These are phyloP conservation scores for Torymus aiolomorphi DNA, from an alignment of 2,888 invertebrate genomes.

Conservation along the genomic window DNA sequence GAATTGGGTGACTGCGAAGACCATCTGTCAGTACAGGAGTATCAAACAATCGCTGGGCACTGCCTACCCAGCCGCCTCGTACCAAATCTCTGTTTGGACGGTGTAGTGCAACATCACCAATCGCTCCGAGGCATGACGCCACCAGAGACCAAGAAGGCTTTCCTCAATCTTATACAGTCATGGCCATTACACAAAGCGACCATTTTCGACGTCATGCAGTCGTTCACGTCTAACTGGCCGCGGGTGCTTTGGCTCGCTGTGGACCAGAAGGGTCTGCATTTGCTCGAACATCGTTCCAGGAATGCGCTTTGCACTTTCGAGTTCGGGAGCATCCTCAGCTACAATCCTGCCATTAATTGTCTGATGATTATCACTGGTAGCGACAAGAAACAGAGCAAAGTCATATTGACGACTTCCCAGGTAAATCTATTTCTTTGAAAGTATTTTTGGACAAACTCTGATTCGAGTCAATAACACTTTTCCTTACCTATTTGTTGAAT, in stretches of 20 bases:
- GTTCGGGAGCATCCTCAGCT: constrained; percentile 91
- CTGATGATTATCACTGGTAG: constrained; percentile 95
- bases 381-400: constrained; percentile 94
- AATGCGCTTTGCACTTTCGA: constrained; percentile 94
- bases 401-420: constrained; percentile 94
- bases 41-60: constrained; percentile 84
- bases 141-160: constrained; percentile 92
- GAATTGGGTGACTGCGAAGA: constrained; percentile 91
- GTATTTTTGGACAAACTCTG: background rate
- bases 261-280: constrained; percentile 92
- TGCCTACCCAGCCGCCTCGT: constrained; percentile 90
- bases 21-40: constrained; percentile 79
- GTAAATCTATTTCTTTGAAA: constrained; percentile 74
- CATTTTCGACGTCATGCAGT: constrained; percentile 97
- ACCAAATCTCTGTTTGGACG: constrained; percentile 86
- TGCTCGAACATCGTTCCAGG: constrained; percentile 91
- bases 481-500: background rate
- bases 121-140: constrained; percentile 91
- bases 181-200: constrained; percentile 96
- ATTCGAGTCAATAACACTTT: background rate
- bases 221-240: constrained; percentile 97
- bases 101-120: constrained; percentile 93
- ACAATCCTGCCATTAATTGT: constrained; percentile 93
- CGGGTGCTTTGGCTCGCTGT: constrained; percentile 94
- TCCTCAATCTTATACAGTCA: constrained; percentile 92